These are phyloP conservation scores for Agrochola lychnidis DNA, from an alignment of 2,888 invertebrate genomes.

Conservation along the genomic window DNA sequence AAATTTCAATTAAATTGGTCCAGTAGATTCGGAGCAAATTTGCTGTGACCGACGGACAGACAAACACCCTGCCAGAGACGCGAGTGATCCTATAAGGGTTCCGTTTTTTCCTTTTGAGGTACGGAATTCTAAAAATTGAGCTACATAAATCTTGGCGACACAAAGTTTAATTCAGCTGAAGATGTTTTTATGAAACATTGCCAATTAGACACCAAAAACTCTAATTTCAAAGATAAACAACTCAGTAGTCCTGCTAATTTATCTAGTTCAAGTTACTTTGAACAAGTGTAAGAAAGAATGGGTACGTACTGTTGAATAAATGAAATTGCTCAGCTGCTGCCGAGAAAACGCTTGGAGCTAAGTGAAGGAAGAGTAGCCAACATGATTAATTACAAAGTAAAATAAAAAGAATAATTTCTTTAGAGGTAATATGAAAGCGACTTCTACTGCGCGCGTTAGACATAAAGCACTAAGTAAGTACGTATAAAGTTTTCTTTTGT, in stretches of 20 bases:
- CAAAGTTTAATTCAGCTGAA: conserved; percentile 6
- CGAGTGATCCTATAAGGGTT: no score
- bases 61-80: no score
- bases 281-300: conserved; percentile 73
- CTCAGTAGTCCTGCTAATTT: conserved; percentile 68
- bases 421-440: conserved; percentile 62
- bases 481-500: conserved; percentile 65
- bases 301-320: conserved; percentile 74
- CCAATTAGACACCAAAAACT: conserved; percentile 38
- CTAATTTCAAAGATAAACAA: conserved; percentile 47
- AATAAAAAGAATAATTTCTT: conserved; percentile 72
- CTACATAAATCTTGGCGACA: neutral
- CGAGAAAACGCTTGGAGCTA: conserved; percentile 71
- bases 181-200: conserved; percentile 14
- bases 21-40: no score
- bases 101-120: no score
- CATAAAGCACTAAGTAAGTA: conserved; percentile 50
- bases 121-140: neutral
- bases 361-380: conserved; percentile 74
- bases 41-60: no score
- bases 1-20: no score
- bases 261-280: conserved; percentile 74
- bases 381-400: conserved; percentile 81
- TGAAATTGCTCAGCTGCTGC: conserved; percentile 77
- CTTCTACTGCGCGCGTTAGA: conserved; percentile 46